Conservation (phyloP, 2,113 vertebrate genomes). For the Sporophila hypoxantha region DNA sequence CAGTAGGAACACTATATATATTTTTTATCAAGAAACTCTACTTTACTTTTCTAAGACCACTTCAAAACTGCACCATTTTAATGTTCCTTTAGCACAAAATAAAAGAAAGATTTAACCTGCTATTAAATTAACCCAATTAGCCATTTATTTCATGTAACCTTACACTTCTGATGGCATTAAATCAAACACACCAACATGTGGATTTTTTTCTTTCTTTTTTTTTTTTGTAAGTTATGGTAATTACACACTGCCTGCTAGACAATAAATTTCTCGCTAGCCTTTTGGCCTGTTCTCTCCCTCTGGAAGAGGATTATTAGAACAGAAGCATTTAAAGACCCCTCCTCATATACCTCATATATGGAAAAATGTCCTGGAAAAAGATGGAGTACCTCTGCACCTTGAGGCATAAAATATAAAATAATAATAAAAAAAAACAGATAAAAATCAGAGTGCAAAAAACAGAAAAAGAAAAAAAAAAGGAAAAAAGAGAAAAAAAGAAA, state of each 20-base stretch:
- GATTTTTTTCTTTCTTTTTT: not conserved
- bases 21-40: constrained; percentile 71
- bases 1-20: constrained; percentile 67
- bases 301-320: constrained; percentile 52
- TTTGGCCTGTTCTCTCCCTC: constrained; percentile 37
- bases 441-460: not conserved
- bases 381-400: not conserved
- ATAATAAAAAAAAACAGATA: fast-evolving
- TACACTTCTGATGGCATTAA: constrained; percentile 64
- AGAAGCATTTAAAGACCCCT: not conserved
- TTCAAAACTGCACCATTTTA: constrained; percentile 70
- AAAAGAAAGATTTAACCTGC: constrained; percentile 73
- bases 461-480: not conserved
- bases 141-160: constrained; percentile 69
- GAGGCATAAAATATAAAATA: not conserved
- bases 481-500: not conserved
- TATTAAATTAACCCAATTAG: constrained; percentile 77
- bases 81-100: constrained; percentile 68
- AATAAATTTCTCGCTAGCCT: constrained; percentile 50
- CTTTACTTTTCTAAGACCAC: constrained; percentile 67
- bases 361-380: not conserved
- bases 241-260: constrained; percentile 44
- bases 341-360: not conserved
- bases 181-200: constrained; percentile 56
- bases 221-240: constrained; percentile 60